These are phyloP conservation scores for Philaenus spumarius DNA, from an alignment of 1,140 invertebrate species.

Conservation along the genomic window DNA sequence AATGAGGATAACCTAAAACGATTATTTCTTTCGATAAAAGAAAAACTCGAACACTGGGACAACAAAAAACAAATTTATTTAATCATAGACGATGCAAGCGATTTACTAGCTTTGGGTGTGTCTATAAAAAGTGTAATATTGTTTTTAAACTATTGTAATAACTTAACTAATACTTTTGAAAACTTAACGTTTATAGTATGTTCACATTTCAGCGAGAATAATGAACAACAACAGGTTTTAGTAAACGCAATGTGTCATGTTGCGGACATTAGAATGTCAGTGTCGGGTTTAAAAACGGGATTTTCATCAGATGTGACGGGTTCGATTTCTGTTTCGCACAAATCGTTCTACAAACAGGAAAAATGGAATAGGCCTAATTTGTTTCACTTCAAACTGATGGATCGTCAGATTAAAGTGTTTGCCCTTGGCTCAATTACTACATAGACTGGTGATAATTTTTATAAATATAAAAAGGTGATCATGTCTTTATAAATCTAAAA, in stretches of 20 bases:
- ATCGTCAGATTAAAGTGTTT: neutral
- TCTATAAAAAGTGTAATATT: neutral
- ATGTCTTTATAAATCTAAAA: too few species aligned
- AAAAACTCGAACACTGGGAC: neutral
- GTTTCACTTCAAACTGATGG: slow-evolving; percentile 8
- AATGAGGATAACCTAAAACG: neutral
- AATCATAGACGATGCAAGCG: neutral
- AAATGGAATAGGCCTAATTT: neutral
- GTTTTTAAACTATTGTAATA: neutral
- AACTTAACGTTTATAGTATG: neutral
- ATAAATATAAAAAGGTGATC: too few species aligned
- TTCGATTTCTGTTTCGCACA: neutral
- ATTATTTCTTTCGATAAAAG: neutral
- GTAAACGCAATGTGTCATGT: neutral
- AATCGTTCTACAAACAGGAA: neutral
- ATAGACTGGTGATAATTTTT: too few species aligned
- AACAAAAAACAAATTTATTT: neutral
- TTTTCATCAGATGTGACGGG: neutral
- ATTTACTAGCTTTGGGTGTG: neutral
- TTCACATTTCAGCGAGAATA: neutral
- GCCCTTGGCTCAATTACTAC: neutral
- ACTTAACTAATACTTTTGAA: neutral
- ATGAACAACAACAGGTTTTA: neutral
- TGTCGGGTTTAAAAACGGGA: neutral
- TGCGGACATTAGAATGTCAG: neutral